These are phyloP conservation scores for Danio choprae DNA, from an alignment of 2,797 vertebrate genomes.

Conservation along the genomic window DNA sequence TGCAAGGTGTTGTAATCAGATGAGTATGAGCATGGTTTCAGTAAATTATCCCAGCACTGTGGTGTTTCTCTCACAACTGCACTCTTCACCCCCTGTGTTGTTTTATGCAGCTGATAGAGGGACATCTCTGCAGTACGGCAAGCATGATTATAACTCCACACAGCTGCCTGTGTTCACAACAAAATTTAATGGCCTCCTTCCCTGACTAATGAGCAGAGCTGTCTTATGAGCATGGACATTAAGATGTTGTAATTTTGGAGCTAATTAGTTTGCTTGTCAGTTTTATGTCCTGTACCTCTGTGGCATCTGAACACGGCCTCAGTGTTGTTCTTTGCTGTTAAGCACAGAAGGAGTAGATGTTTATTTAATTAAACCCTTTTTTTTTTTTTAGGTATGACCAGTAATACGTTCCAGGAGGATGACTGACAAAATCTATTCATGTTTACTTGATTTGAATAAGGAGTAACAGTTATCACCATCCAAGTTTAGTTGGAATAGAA, in stretches of 20 bases:
- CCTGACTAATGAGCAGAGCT: conserved; percentile 66
- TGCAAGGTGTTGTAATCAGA: conserved; percentile 13
- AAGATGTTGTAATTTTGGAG: conserved; percentile 82
- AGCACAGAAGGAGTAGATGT: conserved; percentile 56
- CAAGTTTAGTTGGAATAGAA: too few relatives aligned
- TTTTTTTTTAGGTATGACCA: conserved; percentile 56
- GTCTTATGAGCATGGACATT: conserved; percentile 74
- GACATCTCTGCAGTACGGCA: conserved; percentile 41
- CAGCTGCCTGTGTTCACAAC: conserved; percentile 60
- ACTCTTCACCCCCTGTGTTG: conserved; percentile 48
- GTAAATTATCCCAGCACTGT: conserved; percentile 44
- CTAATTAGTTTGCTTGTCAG: conserved; percentile 90
- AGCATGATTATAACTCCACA: conserved; percentile 51
- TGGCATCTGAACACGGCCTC: conserved; percentile 74
- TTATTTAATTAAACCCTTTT: conserved; percentile 74
- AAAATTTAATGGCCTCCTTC: conserved; percentile 56
- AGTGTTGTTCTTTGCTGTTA: conserved; percentile 71
- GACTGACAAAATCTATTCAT: neutral
- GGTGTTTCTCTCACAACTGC: conserved; percentile 44
- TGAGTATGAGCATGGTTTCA: conserved; percentile 9
- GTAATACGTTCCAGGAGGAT: conserved; percentile 67
- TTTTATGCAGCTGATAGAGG: conserved; percentile 50
- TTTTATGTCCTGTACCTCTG: conserved; percentile 86
- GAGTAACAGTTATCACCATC: neutral
- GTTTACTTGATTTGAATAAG: neutral